Evolutionary conservation across 2,797 vertebrate genomes (phyloP).

Genomic region (Psittacula derbiana): DNA sequence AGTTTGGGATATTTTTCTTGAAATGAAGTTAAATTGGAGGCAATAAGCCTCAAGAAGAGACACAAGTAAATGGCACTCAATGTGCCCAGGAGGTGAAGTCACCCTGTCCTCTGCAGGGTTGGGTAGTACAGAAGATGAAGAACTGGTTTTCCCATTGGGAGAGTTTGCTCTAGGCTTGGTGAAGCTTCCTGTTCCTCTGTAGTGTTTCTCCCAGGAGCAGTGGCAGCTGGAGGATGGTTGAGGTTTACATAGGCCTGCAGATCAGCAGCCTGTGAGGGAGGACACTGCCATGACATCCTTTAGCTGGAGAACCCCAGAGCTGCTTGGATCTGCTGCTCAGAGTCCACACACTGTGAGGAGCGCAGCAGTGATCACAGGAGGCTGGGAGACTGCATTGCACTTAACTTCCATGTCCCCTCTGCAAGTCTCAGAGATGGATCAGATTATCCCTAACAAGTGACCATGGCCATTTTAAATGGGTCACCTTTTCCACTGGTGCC

Average conservation of each 20-base stretch:
- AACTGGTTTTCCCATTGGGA: neutral
- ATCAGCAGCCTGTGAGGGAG: neutral
- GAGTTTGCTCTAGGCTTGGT: accelerated
- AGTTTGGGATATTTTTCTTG: neutral
- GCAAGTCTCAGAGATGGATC: neutral
- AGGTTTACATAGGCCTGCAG: neutral
- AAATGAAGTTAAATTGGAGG: neutral
- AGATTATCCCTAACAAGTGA: neutral
- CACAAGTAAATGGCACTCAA: neutral
- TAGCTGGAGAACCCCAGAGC: neutral
- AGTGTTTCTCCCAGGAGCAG: neutral
- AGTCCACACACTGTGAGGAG: neutral
- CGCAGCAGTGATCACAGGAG: accelerated
- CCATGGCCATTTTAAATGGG: neutral
- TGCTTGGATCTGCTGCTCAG: neutral
- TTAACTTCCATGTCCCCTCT: neutral
- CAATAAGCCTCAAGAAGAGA: neutral
- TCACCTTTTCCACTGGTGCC: neutral
- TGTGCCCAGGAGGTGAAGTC: neutral
- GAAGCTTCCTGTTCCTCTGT: neutral
- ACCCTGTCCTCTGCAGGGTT: neutral
- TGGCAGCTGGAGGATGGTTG: accelerated
- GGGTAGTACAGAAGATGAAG: neutral
- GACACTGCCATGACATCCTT: neutral
- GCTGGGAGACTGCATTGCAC: accelerated